Percentiles rank a stretch among this genome's conserved stretches.
Conservation (phyloP, 1,140 invertebrate genomes). For the Drosophila mojavensis region DNA sequence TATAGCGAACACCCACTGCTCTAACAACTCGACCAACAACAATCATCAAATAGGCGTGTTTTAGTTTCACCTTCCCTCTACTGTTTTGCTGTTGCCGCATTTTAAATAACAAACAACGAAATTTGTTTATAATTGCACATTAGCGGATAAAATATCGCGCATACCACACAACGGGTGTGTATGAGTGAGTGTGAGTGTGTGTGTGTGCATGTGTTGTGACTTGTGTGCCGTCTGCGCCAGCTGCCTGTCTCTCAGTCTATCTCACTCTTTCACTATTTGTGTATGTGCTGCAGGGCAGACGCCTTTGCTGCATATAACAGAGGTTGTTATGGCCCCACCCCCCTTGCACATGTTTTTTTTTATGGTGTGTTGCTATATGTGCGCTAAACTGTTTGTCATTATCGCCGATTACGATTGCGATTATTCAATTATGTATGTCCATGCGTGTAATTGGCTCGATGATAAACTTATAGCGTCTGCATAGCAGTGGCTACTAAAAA, state of each 20-base stretch:
- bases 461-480: neutral
- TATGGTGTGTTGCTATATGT: conserved; percentile 60
- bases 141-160: conserved; percentile 75
- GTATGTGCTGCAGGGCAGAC: conserved; percentile 18
- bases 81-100: conserved; percentile 41
- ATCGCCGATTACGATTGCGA: conserved; percentile 63
- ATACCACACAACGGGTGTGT: conserved; percentile 11
- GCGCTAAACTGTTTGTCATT: conserved; percentile 72
- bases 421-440: conserved; percentile 60
- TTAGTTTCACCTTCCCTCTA: conserved; percentile 7
- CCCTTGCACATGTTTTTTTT: too few relatives aligned
- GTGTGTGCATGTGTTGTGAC: conserved; percentile 1
- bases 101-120: conserved; percentile 76
- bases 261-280: conserved; percentile 5
- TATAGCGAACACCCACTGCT: conserved; percentile 44
- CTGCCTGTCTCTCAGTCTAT: conserved; percentile 20
- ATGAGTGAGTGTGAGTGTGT: conserved; percentile 1
- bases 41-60: conserved; percentile 25
- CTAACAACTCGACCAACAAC: conserved; percentile 26
- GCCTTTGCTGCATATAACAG: conserved; percentile 52
- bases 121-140: conserved; percentile 82
- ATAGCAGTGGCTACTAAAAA: too few relatives aligned
- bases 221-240: conserved; percentile 13
- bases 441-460: neutral
- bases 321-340: conserved; percentile 56